Conservation (phyloP, 2,113 vertebrate species). For the Cryptomyrus ogoouensis region DNA sequence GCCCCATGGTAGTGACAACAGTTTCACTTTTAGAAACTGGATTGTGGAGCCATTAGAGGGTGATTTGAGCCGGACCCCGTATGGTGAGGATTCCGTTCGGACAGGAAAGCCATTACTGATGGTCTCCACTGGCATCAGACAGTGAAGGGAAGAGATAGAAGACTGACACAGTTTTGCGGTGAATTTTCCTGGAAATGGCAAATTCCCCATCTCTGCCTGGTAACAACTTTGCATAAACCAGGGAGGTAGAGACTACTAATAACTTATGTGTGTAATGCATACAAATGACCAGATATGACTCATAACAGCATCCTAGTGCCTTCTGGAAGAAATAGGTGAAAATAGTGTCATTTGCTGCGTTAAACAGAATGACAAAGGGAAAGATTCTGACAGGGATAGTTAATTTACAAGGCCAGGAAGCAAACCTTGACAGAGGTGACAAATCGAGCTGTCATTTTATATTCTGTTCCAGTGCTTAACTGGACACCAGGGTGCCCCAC, state of each 20-base stretch:
- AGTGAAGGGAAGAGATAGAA: neutral
- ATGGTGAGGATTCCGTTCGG: neutral
- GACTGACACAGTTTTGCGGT: neutral
- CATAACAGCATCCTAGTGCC: neutral
- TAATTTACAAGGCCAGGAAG: constrained; percentile 6
- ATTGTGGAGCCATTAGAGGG: neutral
- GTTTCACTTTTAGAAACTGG: neutral
- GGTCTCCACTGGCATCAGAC: neutral
- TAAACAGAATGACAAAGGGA: neutral
- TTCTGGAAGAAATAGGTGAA: neutral
- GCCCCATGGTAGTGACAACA: neutral
- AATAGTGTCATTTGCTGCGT: neutral
- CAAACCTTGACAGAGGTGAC: neutral
- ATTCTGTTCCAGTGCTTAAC: neutral
- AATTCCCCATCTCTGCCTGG: neutral
- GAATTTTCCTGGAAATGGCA: neutral
- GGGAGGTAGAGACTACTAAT: neutral
- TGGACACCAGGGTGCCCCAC: neutral
- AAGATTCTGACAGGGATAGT: neutral
- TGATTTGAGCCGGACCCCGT: neutral
- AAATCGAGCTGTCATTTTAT: neutral
- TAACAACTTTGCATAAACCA: neutral
- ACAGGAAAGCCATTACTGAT: neutral
- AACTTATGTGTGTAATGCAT: neutral
- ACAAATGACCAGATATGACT: neutral